Base-by-base conservation (phyloP, 2,888 invertebrate genomes). In the Physocephala rufipes region DNA sequence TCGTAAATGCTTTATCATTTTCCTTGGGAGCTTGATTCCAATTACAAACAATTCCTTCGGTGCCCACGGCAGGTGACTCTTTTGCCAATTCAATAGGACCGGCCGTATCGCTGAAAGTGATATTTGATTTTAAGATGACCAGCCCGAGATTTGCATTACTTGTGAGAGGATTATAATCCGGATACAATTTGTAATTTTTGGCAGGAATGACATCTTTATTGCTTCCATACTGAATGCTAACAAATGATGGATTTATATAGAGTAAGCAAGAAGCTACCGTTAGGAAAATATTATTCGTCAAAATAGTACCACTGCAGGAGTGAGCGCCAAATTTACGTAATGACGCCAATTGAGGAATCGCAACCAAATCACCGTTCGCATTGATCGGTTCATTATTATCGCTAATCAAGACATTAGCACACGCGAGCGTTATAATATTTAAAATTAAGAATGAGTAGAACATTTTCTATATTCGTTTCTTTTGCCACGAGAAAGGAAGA, bases 121-220 rank as follows among this genome's bases (percentile, higher is more conserved):
- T 2, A 88, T 87, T 13, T 13, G 88, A 87, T 74, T 87, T 86
- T 21, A 91, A 79, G 65, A 87, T 86, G 45, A 92, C 77, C 12
- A 92, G 78, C 0, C 91, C 90, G 13, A 90, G 84, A 81, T 92
- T 90, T 75, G 90, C 88, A 28, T 89, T 87, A 71, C 86, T 84
- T 58, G 87, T 88, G 1, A 83, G 84, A 0, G 86, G 81, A 74
- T 86, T 88, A 78, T 88, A 91, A 16, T 88, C 88, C 0, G 89
- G 88, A 80, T 90, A 89, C 2, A 89, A 75, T 12, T 86, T 82
- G 26, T 90, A 82, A 5, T 86, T 81, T 16, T 87, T 86, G 0
- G 90, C 89, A 66, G 88, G 88, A n/a, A 87, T 77, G 71, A 76
- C 77, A 28, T 76, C 76, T 1, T 74, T 67, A 0, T 74, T 73